These are phyloP conservation scores for Dipodomys stephensi DNA, from an alignment of 2,113 vertebrate genomes.

Conservation along the genomic window DNA sequence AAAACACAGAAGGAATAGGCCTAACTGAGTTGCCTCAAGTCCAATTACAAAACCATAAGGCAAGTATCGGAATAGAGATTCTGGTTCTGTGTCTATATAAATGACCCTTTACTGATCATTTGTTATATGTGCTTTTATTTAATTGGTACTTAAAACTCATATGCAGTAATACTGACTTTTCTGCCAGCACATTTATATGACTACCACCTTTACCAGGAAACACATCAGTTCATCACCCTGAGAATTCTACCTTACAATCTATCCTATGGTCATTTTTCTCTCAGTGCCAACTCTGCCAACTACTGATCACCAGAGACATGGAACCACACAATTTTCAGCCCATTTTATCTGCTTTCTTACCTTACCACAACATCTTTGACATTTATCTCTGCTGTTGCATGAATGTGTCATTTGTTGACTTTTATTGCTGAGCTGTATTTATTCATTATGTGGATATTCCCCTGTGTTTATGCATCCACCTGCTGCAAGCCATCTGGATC, in stretches of 20 bases:
- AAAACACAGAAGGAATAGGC: neutral
- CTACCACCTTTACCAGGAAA: neutral
- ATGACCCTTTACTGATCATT: neutral
- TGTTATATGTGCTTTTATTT: neutral
- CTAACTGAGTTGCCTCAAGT: neutral
- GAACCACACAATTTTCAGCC: neutral
- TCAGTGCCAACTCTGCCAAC: neutral
- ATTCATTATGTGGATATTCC: neutral
- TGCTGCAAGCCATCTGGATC: neutral
- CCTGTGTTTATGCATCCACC: neutral
- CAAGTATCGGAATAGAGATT: neutral
- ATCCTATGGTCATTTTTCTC: neutral
- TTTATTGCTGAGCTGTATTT: neutral
- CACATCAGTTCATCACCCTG: neutral
- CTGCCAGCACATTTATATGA: neutral
- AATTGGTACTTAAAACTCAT: neutral
- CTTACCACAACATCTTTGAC: too few species aligned
- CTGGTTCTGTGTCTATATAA: neutral
- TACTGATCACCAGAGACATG: neutral
- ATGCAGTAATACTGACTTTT: neutral
- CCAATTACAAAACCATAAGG: neutral
- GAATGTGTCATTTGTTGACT: neutral
- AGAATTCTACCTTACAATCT: neutral
- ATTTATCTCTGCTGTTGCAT: neutral
- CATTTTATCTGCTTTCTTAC: neutral